Base-by-base conservation (phyloP, 2,888 invertebrate genomes). In the Gymnoscelis rufifasciata region DNA sequence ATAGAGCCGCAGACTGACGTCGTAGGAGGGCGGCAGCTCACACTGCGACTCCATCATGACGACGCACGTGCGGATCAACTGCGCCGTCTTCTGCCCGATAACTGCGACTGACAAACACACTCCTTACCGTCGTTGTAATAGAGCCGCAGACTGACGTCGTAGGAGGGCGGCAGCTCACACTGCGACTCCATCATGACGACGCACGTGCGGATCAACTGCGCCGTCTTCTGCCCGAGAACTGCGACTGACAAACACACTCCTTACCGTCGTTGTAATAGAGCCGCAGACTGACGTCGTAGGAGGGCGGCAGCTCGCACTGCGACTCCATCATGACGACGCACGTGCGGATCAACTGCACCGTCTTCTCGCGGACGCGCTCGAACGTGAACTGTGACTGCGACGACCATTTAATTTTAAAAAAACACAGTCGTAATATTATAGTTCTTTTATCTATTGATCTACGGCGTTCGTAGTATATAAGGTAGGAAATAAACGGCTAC, bases 191-290 rank as follows among this genome's bases (percentile, higher is more conserved):
- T 63, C 26, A 76, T 53, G n/a, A 74, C 68, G 27, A 79, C 54
- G 38, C 68, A 75, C 0, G 76, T 53, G 10, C 66, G 60, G 10
- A 86, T 64, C 43, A 84, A 43, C 3, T 66, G 53, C 4, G 68
- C 12, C 0, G 80, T 81, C 42, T 54, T 51, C 12, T 71, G 59
- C 28, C n/a, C n/a, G n/a, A n/a, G n/a, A n/a, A n/a, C n/a, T n/a
- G n/a, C n/a, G n/a, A n/a, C n/a, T n/a, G n/a, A n/a, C n/a, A n/a
- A n/a, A n/a, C n/a, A n/a, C n/a, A 29, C 0, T 14, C 6, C 30
- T 43, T 37, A 86, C 84, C 68, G 11, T 81, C 74, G 57, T 83
- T 83, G 47, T 86, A 87, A 66, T 83, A 83, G 1, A 86, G 66
- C 2, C 81, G 61, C 38, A 86, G 40, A 38, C 78, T 76, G 30